These are phyloP conservation scores for Pelosia muscerda DNA, from an alignment of 2,888 invertebrate genomes.

Conservation along the genomic window DNA sequence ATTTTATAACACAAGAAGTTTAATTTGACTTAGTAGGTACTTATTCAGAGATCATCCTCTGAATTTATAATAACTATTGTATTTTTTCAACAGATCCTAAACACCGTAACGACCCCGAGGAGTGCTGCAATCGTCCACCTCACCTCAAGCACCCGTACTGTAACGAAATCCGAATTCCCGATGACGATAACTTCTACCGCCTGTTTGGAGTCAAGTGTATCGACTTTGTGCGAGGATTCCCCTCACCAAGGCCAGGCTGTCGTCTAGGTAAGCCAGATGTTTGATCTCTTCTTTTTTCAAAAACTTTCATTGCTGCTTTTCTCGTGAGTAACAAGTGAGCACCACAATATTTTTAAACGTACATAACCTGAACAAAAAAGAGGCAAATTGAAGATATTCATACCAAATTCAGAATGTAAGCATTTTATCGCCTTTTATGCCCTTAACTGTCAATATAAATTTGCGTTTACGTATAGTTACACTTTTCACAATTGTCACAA, in stretches of 20 bases:
- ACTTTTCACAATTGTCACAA: too few relatives aligned
- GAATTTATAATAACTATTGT: not conserved
- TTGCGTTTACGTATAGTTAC: not conserved
- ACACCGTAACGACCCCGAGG: constrained; percentile 96
- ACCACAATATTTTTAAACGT: too few relatives aligned
- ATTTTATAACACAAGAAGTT: too few relatives aligned
- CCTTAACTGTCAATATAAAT: not conserved
- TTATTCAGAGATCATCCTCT: not conserved
- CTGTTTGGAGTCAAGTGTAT: constrained; percentile 94
- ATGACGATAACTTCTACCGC: constrained; percentile 96
- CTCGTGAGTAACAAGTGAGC: not conserved
- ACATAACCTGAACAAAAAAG: too few relatives aligned
- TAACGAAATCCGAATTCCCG: constrained; percentile 95
- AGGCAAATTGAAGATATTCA: too few relatives aligned
- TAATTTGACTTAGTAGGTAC: not conserved
- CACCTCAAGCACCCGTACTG: constrained; percentile 96
- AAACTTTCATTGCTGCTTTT: not conserved
- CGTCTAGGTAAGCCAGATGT: constrained; percentile 88
- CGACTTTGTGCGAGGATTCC: constrained; percentile 96
- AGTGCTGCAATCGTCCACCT: constrained; percentile 93
- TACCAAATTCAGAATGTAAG: too few relatives aligned
- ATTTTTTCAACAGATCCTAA: constrained; percentile 90
- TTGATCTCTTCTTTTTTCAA: not conserved
- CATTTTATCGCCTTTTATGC: too few relatives aligned
- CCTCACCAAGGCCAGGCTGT: constrained; percentile 95